Conservation (phyloP, 2,888 invertebrate genomes). For the Aspidiotus destructor region DNA sequence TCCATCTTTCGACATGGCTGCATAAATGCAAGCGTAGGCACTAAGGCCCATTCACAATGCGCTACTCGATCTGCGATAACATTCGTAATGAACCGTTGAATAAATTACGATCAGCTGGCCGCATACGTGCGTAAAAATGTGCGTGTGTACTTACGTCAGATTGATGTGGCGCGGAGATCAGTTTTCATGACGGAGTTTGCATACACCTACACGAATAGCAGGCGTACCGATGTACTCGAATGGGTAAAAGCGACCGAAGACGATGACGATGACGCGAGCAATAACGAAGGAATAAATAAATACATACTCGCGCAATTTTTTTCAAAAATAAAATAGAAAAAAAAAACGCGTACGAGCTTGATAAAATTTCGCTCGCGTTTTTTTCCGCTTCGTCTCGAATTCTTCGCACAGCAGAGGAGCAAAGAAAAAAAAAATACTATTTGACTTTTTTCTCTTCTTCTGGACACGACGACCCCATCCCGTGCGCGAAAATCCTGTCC, state of each 20-base stretch:
- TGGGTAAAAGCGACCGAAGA: not conserved
- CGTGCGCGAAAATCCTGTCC: slow-evolving; percentile 27
- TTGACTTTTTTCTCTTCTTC: slow-evolving; percentile 2
- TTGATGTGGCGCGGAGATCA: slow-evolving; percentile 8
- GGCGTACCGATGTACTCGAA: slow-evolving; percentile 14
- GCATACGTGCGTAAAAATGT: not conserved
- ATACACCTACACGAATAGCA: slow-evolving; percentile 20
- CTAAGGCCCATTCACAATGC: too few species aligned
- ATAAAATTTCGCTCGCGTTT: too few species aligned
- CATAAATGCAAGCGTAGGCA: not conserved
- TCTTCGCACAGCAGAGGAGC: not conserved
- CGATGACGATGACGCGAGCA: not conserved
- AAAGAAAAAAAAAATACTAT: not conserved
- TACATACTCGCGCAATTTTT: not conserved
- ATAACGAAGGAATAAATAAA: not conserved
- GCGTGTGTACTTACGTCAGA: slow-evolving; percentile 28
- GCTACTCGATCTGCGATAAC: too few species aligned
- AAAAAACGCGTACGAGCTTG: not conserved
- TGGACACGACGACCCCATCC: slow-evolving; percentile 26
- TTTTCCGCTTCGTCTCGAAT: slow-evolving; percentile 9
- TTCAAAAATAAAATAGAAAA: not conserved
- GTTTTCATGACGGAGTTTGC: slow-evolving; percentile 25
- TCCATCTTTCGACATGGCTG: slow-evolving; percentile 31
- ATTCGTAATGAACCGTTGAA: too few species aligned
- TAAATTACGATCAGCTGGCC: too few species aligned